Evolutionary conservation across 2,113 vertebrate genomes (phyloP), one percentile per base, ranked within the genome.

Genomic region (Onychostoma macrolepis): DNA sequence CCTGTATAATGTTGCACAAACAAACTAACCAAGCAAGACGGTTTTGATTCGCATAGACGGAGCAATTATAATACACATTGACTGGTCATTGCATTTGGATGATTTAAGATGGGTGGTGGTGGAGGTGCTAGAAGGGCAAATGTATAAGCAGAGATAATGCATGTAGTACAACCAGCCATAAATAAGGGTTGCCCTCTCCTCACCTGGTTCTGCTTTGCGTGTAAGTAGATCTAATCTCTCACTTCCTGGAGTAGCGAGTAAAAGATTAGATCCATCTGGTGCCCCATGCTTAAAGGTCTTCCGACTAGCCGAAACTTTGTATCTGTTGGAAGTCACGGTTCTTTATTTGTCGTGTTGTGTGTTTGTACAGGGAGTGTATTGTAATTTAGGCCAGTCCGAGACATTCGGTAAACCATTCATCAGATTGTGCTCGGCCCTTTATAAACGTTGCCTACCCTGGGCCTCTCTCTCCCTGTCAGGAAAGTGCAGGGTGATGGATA

Each of bases 391-490:
- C 84, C 67, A 77, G 67, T 67, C 21, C 45, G 26, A 81, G 86
- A 83, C 86, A 91, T 91, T 89, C 91, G 87, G 92, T 94, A 87
- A 93, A 92, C 90, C 90, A 93, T 92, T 92, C 91, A 86, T 89
- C 79, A 89, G 89, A 90, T 88, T 90, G 91, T 88, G 43, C 79
- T 91, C 87, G 48, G 88, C 83, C 48, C 41, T 91, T 78, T 89
- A 91, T 92, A 92, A 88, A 86, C 76, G 81, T 36, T 71, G 65
- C 28, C 36, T 79, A 91, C 90, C 91, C 38, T 28, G 80, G 74
- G 76, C 82, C 24, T 67, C 45, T 79, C 86, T 82, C 76, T 85
- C 69, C 78, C 88, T 91, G 90, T 91, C 86, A 87, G 91, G 90
- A 91, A 90, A 92, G 92, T 58, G 83, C 87, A 80, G 85, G 85